Conservation (phyloP, 2,888 invertebrate species). For the Acleris laterana region DNA sequence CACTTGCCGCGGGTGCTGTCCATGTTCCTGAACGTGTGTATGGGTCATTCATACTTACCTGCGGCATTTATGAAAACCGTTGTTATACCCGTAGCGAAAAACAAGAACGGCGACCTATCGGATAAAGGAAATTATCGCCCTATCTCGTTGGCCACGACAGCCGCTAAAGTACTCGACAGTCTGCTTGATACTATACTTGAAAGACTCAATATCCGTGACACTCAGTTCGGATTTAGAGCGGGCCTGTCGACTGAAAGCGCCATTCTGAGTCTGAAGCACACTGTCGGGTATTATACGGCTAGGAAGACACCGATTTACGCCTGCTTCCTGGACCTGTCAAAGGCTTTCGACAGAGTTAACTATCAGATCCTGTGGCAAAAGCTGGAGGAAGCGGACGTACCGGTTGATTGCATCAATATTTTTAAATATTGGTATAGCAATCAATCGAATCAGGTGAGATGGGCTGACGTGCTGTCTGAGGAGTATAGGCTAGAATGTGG, state of each 20-base stretch:
- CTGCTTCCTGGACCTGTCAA: no score
- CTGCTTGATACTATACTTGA: slow-evolving; percentile 9
- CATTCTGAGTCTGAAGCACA: no score
- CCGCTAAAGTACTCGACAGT: slow-evolving; percentile 25
- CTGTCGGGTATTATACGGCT: no score
- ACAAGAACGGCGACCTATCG: slow-evolving; percentile 19
- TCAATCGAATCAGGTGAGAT: no score
- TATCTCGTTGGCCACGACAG: slow-evolving; percentile 20
- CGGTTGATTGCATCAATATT: no score
- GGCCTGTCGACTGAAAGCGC: not conserved
- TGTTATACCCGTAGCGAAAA: slow-evolving; percentile 11
- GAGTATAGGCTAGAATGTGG: no score
- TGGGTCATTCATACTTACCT: slow-evolving; percentile 11
- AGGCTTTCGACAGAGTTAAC: no score
- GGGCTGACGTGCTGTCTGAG: no score
- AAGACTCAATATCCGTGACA: slow-evolving; percentile 12
- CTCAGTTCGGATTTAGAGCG: slow-evolving; percentile 30
- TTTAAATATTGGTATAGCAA: no score
- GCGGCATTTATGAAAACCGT: slow-evolving; percentile 3
- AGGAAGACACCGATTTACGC: no score
- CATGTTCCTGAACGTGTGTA: not conserved
- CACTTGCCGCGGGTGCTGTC: not conserved
- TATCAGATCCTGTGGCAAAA: no score
- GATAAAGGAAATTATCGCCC: slow-evolving; percentile 17
- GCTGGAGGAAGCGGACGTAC: no score